Base-by-base conservation (phyloP, 2,797 vertebrate species). In the Leuciscus waleckii region DNA sequence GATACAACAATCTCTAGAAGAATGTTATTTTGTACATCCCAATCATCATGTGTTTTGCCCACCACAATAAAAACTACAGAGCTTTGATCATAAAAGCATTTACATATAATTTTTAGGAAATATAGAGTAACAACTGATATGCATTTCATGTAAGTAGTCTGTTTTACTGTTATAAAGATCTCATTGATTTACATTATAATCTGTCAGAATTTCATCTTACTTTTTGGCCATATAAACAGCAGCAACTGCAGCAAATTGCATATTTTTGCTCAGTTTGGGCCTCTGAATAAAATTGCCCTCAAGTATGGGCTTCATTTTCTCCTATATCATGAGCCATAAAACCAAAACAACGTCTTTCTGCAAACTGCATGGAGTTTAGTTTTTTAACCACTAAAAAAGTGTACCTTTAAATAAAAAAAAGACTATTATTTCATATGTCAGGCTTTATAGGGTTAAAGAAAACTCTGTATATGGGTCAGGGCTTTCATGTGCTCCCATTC, bases 401-500 rank as follows among this genome's bases (percentile, higher is more conserved):
- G 35, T 35, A 35, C 35, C 35, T 35, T 35, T 1, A 35, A 35
- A 35, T 35, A 5, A 35, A 35, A 29, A 29, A 35, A 35, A 35
- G 0, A n/a, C 35, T 35, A 39, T 43, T 43, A 46, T 49, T 76
- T 76, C 2, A 51, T 76, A 32, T 11, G 16, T 51, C 43, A 37
- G 32, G 49, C 49, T 76, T 76, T n/a, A 77, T 21, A 58, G 32
- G 51, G 35, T 39, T 73, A 73, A 21, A 32, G 69, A 71, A 39
- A 19, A 51, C 26, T 86, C 56, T 19, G 69, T 74, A 8, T 54
- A 49, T 73, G 37, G 29, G 65, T 75, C 75, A 32, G 69, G 7
- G 67, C 77, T 85, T 87, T 88, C 61, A 79, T 75, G 71, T 61
- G n/a, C 54, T 39, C 43, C 46, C 41, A 68, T 81, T 88, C 65